phyloP scores from a whole-genome alignment of 2,113 vertebrate species.

The Xiphophorus hellerii region DNA sequence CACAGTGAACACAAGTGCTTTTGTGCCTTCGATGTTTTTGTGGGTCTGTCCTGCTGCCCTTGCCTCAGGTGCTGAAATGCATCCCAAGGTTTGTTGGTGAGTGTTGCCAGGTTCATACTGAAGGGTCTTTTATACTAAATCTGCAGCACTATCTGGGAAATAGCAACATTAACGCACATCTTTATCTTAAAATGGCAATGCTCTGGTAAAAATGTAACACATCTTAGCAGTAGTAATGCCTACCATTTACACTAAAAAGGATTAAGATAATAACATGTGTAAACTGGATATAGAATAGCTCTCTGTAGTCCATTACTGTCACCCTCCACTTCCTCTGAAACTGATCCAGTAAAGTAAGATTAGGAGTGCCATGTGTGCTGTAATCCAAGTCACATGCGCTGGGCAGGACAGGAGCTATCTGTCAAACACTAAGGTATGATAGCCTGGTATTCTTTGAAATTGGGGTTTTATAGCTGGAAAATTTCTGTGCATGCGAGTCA shows the following conservation, averaged over 20 bases:
- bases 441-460: slow-evolving; percentile 11
- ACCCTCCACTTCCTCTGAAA: slow-evolving; percentile 60
- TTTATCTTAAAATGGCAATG: neutral
- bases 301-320: slow-evolving; percentile 44
- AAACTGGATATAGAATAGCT: slow-evolving; percentile 45
- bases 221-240: neutral
- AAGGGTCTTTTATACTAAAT: slow-evolving; percentile 30
- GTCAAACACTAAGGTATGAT: slow-evolving; percentile 34
- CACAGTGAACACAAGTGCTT: slow-evolving; percentile 44
- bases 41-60: slow-evolving; percentile 4
- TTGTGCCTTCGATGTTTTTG: slow-evolving; percentile 31
- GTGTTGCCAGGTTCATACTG: slow-evolving; percentile 16
- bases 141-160: neutral
- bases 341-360: slow-evolving; percentile 67
- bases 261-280: slow-evolving; percentile 8
- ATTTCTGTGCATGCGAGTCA: neutral
- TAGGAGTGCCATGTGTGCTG: slow-evolving; percentile 63
- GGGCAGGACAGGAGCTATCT: slow-evolving; percentile 50
- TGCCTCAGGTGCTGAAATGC: slow-evolving; percentile 44
- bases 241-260: neutral
- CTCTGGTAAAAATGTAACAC: neutral
- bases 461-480: neutral
- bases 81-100: slow-evolving; percentile 40
- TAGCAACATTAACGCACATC: neutral
- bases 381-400: slow-evolving; percentile 75